phyloP scores from a whole-genome alignment of 2,797 vertebrate genomes.

The Micrastur ruficollis region DNA sequence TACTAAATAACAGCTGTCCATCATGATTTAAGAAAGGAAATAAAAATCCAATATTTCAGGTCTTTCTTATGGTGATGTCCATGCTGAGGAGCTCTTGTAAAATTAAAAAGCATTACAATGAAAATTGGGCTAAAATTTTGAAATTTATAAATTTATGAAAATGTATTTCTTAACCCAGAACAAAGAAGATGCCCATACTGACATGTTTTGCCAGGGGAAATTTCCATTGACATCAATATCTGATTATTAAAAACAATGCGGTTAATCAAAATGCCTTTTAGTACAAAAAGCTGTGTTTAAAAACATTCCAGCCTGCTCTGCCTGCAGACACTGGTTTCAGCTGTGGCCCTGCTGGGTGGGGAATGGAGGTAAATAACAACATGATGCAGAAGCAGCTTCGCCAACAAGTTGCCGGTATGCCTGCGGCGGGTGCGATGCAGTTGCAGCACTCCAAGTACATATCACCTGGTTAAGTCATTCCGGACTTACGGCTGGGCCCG shows the following conservation, averaged over 20 bases:
- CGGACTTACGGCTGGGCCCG: not conserved
- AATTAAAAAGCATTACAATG: not conserved
- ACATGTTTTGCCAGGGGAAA: not conserved
- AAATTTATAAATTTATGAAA: not conserved
- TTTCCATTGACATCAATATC: not conserved
- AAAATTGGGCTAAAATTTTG: not conserved
- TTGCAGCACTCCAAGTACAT: not conserved
- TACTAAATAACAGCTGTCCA: conserved; percentile 27
- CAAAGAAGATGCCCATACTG: not conserved
- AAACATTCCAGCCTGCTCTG: not conserved
- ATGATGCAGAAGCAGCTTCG: not conserved
- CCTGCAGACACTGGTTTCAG: not conserved
- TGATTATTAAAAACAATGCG: not conserved
- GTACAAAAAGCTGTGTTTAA: not conserved
- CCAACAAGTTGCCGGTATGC: rapidly evolving
- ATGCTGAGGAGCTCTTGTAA: not conserved
- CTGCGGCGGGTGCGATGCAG: not conserved
- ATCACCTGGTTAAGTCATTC: not conserved
- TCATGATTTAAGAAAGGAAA: conserved; percentile 53
- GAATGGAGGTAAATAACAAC: not conserved
- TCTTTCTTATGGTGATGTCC: not conserved
- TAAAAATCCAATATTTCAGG: conserved; percentile 10
- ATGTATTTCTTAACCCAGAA: not conserved
- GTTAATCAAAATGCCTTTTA: not conserved
- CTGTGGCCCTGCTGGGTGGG: not conserved